These are phyloP conservation scores for Diadema setosum DNA, from an alignment of 35 echinoderm and acorn worm species.

Conservation along the genomic window DNA sequence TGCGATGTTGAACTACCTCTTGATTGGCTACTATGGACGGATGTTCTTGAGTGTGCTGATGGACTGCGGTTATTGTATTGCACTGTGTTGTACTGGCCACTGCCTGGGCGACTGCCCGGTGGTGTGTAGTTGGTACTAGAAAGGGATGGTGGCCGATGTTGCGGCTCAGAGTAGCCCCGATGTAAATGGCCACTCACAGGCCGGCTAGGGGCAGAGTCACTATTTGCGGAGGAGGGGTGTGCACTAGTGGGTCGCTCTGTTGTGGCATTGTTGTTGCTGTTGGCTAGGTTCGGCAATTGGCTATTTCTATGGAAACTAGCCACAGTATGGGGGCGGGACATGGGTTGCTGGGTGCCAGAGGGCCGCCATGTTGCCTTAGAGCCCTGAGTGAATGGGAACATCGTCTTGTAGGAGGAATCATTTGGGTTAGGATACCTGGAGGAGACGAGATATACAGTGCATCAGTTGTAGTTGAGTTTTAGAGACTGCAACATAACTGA, in stretches of 20 bases:
- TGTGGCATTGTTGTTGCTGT: conserved; percentile 23
- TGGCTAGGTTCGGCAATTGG: background rate
- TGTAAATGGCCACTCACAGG: conserved; percentile 14
- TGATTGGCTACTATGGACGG: background rate
- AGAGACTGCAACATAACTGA: too few relatives aligned
- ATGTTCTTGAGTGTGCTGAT: background rate
- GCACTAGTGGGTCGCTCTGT: background rate
- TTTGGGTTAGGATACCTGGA: conserved; percentile 61
- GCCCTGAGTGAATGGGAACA: conserved; percentile 40
- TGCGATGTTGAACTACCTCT: conserved; percentile 19
- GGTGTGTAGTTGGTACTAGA: background rate
- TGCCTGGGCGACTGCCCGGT: conserved; percentile 42
- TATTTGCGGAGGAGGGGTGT: conserved; percentile 12
- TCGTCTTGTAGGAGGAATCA: conserved; percentile 48
- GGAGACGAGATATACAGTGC: background rate
- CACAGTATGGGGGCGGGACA: conserved; percentile 66
- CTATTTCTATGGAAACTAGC: conserved; percentile 39
- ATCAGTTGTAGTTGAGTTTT: too few relatives aligned
- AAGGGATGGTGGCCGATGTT: conserved; percentile 12
- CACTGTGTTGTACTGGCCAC: conserved; percentile 3
- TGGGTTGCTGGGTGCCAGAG: background rate
- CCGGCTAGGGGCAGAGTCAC: background rate
- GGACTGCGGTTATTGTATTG: background rate
- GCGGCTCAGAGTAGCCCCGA: background rate
- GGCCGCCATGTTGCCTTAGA: background rate